Conservation (phyloP, 2,113 vertebrate genomes). For the Hymenochirus boettgeri region DNA sequence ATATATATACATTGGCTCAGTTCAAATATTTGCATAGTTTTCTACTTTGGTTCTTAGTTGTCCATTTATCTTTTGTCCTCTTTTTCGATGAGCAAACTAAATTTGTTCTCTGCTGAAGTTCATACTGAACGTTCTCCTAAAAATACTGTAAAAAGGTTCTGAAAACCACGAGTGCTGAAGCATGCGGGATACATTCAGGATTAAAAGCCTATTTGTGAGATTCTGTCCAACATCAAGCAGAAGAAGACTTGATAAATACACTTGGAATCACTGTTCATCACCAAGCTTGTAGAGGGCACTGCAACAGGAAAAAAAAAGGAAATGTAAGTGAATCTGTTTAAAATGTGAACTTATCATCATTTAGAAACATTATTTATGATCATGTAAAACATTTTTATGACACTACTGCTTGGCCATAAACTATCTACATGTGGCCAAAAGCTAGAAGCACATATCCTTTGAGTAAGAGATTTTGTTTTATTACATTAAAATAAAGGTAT, state of each 20-base stretch:
- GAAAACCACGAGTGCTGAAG: conserved; percentile 25
- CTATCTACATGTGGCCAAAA: too few relatives aligned
- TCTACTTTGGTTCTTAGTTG: conserved; percentile 27
- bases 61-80: too few relatives aligned
- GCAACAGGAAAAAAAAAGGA: conserved; percentile 43
- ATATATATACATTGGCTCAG: conserved; percentile 72
- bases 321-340: conserved; percentile 47
- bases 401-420: conserved; percentile 15
- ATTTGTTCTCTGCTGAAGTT: too few relatives aligned
- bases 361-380: conserved; percentile 28
- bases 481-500: conserved; percentile 11
- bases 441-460: too few relatives aligned
- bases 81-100: conserved; percentile 13
- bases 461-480: not conserved
- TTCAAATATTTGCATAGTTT: conserved; percentile 56
- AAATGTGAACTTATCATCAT: conserved; percentile 25
- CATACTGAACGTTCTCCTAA: conserved; percentile 47
- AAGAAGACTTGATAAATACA: not conserved
- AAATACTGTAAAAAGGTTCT: conserved; percentile 56
- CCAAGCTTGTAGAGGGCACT: conserved; percentile 98
- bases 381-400: conserved; percentile 22
- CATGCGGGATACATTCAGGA: not conserved
- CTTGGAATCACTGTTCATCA: conserved; percentile 60
- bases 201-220: not conserved
- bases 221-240: not conserved